These are phyloP conservation scores for Platycercus adscitus DNA, from an alignment of 2,113 vertebrate species.

Conservation along the genomic window DNA sequence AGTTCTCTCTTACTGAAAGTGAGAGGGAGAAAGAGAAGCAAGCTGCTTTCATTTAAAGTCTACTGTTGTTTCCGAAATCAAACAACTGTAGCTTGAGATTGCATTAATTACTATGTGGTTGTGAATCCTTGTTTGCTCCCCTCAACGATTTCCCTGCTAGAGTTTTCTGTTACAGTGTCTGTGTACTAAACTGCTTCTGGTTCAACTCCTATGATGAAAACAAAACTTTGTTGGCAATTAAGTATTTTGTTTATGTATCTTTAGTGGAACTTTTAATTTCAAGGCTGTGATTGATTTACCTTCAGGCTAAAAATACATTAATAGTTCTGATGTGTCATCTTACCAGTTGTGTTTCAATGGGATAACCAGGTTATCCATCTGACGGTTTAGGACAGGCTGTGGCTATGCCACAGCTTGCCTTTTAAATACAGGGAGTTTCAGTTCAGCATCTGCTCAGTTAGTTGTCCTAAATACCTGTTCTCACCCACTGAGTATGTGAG, in stretches of 20 bases:
- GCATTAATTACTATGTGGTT: background rate
- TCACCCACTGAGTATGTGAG: background rate
- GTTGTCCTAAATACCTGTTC: conserved; percentile 2
- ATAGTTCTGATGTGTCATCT: background rate
- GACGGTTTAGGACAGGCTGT: background rate
- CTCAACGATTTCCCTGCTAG: background rate
- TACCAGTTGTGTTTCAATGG: background rate
- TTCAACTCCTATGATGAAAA: background rate
- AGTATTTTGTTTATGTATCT: background rate
- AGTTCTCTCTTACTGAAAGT: background rate
- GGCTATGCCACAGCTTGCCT: background rate
- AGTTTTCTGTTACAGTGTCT: background rate
- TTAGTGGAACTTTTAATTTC: conserved; percentile 36
- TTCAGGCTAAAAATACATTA: conserved; percentile 29
- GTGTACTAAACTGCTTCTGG: background rate
- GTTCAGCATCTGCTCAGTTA: background rate
- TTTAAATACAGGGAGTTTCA: background rate
- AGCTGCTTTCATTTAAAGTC: background rate
- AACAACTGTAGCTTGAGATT: background rate
- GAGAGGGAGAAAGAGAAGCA: background rate
- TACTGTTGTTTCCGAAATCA: background rate
- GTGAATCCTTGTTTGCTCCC: background rate
- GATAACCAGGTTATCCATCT: background rate
- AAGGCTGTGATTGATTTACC: conserved; percentile 22
- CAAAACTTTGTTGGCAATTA: background rate